Evolutionary conservation across 2,888 invertebrate genomes (phyloP).

Genomic region (Cataglyphis cursor): DNA sequence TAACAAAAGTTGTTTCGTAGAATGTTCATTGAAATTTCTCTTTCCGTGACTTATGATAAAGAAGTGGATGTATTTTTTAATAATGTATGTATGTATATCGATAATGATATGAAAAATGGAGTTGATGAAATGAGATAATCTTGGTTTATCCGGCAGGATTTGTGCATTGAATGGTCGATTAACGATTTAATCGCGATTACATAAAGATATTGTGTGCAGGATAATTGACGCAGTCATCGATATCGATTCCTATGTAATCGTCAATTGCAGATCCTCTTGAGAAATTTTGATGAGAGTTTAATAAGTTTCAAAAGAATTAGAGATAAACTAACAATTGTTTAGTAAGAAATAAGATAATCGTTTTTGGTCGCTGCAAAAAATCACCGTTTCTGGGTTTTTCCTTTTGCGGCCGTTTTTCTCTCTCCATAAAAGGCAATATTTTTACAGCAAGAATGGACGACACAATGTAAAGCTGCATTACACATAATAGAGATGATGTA

Average conservation of each 20-base stretch:
- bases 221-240: conserved; percentile 6
- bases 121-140: conserved; percentile 12
- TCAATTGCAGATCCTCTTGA: conserved; percentile 24
- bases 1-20: neutral
- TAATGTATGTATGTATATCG: neutral
- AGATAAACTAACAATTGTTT: conserved; percentile 4
- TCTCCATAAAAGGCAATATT: conserved; percentile 37
- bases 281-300: neutral
- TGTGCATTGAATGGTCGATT: neutral
- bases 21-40: conserved; percentile 15
- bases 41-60: neutral
- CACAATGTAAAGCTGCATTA: conserved; percentile 46
- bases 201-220: neutral
- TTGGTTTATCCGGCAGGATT: conserved; percentile 12
- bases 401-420: neutral
- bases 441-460: conserved; percentile 54
- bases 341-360: conserved; percentile 15
- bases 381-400: neutral
- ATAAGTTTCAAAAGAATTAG: neutral
- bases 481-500: conserved; percentile 8
- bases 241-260: neutral
- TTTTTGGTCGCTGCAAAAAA: conserved; percentile 15
- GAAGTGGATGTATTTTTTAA: conserved; percentile 15
- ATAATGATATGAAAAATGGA: conserved; percentile 20
- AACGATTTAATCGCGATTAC: conserved; percentile 17